These are phyloP conservation scores for Macaca fascicularis DNA, from an alignment of 2,113 vertebrate species.

Conservation along the genomic window T2T-MFA8v1.1 NC_088389.1:84153001-84153500, in stretches of 20 bases:
- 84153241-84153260: conserved; percentile 77
- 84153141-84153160: conserved; percentile 68
- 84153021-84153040: conserved; percentile 75
- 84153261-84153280: conserved; percentile 78
- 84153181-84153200: conserved; percentile 21
- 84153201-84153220: conserved; percentile 70
- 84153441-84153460: conserved; percentile 72
- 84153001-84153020: conserved; percentile 73
- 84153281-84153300: conserved; percentile 79
- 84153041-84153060: conserved; percentile 72
- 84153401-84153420: conserved; percentile 69
- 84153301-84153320: conserved; percentile 73
- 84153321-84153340: conserved; percentile 81
- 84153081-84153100: conserved; percentile 68
- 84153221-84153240: conserved; percentile 73
- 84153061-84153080: conserved; percentile 53
- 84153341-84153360: conserved; percentile 80
- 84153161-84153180: conserved; percentile 69
- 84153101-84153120: conserved; percentile 46
- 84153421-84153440: conserved; percentile 51
- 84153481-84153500: conserved; percentile 52
- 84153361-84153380: conserved; percentile 78
- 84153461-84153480: conserved; percentile 63
- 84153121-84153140: conserved; percentile 49
- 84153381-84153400: conserved; percentile 73